These are phyloP conservation scores for Drosophila pseudoananassae DNA, from an alignment of 1,140 invertebrate genomes.

Conservation along the genomic window DNA sequence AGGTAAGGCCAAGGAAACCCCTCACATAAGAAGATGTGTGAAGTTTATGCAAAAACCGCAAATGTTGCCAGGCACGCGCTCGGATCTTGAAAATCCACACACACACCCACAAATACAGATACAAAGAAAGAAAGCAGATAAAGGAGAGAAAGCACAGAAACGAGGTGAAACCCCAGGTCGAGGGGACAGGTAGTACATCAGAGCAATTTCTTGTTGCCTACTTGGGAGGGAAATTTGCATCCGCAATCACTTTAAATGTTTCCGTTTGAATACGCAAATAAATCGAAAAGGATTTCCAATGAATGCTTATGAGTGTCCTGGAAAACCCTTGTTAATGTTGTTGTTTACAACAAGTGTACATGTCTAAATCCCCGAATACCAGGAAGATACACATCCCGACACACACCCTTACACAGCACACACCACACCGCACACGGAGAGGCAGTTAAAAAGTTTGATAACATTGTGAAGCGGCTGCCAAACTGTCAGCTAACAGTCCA, in stretches of 20 bases:
- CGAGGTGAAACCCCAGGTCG: not conserved
- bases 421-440: not conserved
- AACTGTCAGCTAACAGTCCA: slow-evolving; percentile 25
- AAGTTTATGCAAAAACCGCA: slow-evolving; percentile 79
- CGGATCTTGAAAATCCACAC: slow-evolving; percentile 62
- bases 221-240: slow-evolving; percentile 72
- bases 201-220: slow-evolving; percentile 56
- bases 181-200: slow-evolving; percentile 27
- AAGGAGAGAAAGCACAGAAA: slow-evolving; percentile 16
- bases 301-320: slow-evolving; percentile 77
- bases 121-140: slow-evolving; percentile 14
- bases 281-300: slow-evolving; percentile 82
- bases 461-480: slow-evolving; percentile 62
- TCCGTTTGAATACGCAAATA: slow-evolving; percentile 83
- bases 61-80: slow-evolving; percentile 79
- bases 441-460: slow-evolving; percentile 47
- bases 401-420: not conserved
- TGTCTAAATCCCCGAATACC: slow-evolving; percentile 68
- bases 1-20: slow-evolving; percentile 34
- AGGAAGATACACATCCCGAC: slow-evolving; percentile 27
- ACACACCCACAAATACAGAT: slow-evolving; percentile 11
- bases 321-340: slow-evolving; percentile 77
- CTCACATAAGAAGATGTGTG: slow-evolving; percentile 77
- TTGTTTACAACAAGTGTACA: slow-evolving; percentile 80
- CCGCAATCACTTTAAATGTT: slow-evolving; percentile 83